phyloP scores from a whole-genome alignment of 2,888 invertebrate species.

The Terebella lapidaria region DNA sequence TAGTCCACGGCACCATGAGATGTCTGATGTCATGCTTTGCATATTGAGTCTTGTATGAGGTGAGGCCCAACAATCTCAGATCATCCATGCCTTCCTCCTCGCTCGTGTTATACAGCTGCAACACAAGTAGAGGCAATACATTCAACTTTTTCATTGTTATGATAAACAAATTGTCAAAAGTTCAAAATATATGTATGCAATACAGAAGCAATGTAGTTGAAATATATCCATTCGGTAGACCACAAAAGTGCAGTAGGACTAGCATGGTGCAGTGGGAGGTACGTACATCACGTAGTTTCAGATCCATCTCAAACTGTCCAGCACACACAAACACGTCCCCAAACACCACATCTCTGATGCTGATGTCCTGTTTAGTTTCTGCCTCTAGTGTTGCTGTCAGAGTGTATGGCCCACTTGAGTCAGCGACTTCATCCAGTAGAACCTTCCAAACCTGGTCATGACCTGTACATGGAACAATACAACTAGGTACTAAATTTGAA shows the following conservation, averaged over 20 bases:
- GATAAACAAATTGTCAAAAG: too few species aligned
- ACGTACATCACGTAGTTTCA: conserved; percentile 20
- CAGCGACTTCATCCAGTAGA: conserved; percentile 8
- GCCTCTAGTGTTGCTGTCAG: conserved; percentile 25
- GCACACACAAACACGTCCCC: conserved; percentile 51
- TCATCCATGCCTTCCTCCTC: background rate
- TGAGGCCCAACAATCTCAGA: conserved; percentile 15
- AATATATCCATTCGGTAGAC: too few species aligned
- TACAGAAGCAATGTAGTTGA: too few species aligned
- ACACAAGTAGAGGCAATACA: too few species aligned
- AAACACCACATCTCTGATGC: conserved; percentile 39
- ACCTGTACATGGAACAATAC: conserved; percentile 4
- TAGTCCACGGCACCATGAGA: conserved; percentile 13
- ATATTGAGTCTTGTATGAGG: conserved; percentile 12
- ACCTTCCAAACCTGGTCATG: conserved; percentile 16
- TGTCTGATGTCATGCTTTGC: conserved; percentile 13
- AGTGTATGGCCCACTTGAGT: conserved; percentile 26
- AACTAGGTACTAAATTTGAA: background rate
- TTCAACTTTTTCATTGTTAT: too few species aligned
- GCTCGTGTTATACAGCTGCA: background rate
- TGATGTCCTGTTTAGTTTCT: conserved; percentile 8
- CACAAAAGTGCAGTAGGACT: too few species aligned
- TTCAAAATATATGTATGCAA: too few species aligned
- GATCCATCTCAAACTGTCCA: conserved; percentile 49
- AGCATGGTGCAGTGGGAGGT: too few species aligned